Base-by-base conservation (phyloP, 2,113 vertebrate species). In the Raja brachyura region DNA sequence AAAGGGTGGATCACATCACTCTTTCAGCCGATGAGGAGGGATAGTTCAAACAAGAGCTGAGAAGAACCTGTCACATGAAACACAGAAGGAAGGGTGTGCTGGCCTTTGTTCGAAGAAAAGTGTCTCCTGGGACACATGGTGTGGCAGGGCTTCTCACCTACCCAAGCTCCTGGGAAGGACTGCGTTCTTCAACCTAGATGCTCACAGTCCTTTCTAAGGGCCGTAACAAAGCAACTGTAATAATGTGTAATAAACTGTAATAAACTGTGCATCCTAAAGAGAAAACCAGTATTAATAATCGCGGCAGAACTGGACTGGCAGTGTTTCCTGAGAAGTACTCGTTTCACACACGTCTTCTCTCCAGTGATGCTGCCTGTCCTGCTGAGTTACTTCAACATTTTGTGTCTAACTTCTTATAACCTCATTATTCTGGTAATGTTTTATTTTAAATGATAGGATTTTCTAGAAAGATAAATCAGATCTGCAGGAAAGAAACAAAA, bases 161-260 rank as follows among this genome's bases (percentile, higher is more conserved):
- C 63, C 61, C 63, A 70, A 22, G 63, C 86, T 90, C 63, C 7
- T n/a, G 86, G 16, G 63, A 90, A 61, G 31, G 39, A 39, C 39
- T 68, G 68, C 39, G 3, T 54, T 66, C 86, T 68, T 63, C 31
- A 39, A 31, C 33, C 20, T 90, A 68, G 86, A 90, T 33, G 25
- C 25, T 68, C n/a, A 90, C 31, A 68, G 20, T 61, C 25, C 39
- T 48, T 86, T 86, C 61, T 61, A 86, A 86, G 56, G 81, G 81
- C 56, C 28, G 9, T 22, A 70, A 90, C 63, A 90, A 90, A 33
- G 31, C 14, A 48, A 25, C 66, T 86, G 68, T 90, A 90, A 90
- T 90, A 33, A 70, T 70, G n/a, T n/a, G n/a, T n/a, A n/a, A n/a
- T n/a, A n/a, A 48, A 25, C 66, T 86, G 68, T 90, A 90, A 90